Evolutionary conservation across 2,888 invertebrate genomes (phyloP), one percentile per base, ranked within the genome.

Genomic region (Globia sparganii): DNA sequence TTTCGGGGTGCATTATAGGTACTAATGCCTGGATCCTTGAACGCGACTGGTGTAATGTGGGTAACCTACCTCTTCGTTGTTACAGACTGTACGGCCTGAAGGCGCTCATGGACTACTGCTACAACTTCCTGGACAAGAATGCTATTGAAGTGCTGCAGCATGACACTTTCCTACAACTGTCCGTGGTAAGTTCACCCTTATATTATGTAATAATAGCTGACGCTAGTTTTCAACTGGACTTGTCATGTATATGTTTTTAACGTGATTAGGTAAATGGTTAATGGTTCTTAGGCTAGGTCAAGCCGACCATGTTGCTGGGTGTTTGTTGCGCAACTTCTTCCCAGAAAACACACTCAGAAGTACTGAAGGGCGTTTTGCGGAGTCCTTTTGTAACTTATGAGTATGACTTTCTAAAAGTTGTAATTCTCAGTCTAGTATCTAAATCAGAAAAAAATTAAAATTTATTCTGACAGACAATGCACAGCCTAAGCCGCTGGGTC

Each of bases 41-140:
- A 31, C 1, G 4, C 28, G n/a, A 46, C 34, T 67, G 13, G 18
- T n/a, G 21, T 31, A 40, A 53, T n/a, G n/a, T 49, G 18, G 21
- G 18, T 28, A 6, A 28, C 4, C 4, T 43, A 15, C 15, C 15
- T 4, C 15, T 25, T 31, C 15, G 15, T 76, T 78, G 25, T 68
- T 73, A 4, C 91, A 97, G 97, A 69, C 93, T 98, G 56, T 98
- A 98, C 85, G 97, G 98, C 37, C 94, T 98, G 83, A 97, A 97
- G 40, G 97, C 97, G 21, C 92, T 98, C 70, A 97, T 97, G 89
- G 97, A 98, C 92, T 98, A 99, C 77, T 99, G 99, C 94, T 98
- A 98, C 90, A 97, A 98, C 88, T 99, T 98, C 94, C 98, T 99
- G 95, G 99, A 99, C 94, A 97, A 97, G 85, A 98, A 99, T 94